Conservation (phyloP, 2,113 vertebrate genomes). For the Gracilinanus agilis region DNA sequence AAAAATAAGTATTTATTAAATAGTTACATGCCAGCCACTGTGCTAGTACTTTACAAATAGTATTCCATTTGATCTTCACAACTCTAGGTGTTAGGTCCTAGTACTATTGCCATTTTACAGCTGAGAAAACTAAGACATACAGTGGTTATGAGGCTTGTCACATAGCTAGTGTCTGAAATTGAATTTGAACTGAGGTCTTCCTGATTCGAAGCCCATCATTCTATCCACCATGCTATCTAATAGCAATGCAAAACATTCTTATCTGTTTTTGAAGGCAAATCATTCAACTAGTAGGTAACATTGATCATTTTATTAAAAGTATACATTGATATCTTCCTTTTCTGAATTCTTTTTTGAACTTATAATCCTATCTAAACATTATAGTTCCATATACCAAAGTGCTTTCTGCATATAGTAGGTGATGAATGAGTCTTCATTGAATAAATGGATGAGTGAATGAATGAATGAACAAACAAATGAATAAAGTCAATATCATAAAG, state of each 20-base stretch:
- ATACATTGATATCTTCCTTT: not conserved
- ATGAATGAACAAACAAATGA: not conserved
- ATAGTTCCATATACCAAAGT: not conserved
- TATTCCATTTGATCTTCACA: not conserved
- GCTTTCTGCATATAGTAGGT: not conserved
- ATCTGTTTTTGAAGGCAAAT: not conserved
- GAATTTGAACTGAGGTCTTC: not conserved
- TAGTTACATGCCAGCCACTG: not conserved
- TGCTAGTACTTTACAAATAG: not conserved
- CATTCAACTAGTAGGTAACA: not conserved
- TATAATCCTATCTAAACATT: not conserved
- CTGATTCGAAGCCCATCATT: not conserved
- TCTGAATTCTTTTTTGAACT: not conserved
- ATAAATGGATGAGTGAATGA: not conserved
- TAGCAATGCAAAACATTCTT: not conserved
- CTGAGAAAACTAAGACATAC: not conserved
- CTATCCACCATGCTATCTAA: not conserved
- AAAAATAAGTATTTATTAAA: not conserved
- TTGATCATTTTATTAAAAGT: not conserved
- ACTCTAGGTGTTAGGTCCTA: not conserved
- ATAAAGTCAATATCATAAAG: not conserved
- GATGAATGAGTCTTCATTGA: not conserved
- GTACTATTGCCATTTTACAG: not conserved
- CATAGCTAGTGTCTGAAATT: not conserved
- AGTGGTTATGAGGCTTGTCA: not conserved